Base-by-base conservation (phyloP, 2,113 vertebrate genomes). In the Pangasianodon gigas region DNA sequence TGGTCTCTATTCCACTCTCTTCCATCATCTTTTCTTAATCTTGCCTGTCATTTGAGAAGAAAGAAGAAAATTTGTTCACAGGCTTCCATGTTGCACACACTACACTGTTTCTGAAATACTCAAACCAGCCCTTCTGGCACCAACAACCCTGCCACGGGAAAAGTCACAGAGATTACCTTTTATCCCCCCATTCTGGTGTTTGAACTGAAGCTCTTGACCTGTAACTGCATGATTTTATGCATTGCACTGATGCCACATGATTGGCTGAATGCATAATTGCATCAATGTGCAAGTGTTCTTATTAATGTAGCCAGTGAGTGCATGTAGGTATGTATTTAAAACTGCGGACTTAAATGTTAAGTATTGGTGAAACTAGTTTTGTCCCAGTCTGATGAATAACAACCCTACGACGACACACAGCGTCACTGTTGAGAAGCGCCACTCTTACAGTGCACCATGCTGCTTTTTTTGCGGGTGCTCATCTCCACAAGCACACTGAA, bases 1-100 rank as follows among this genome's bases (percentile, higher is more conserved):
- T 98, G 0, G 96, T 97, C 95, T 99, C 98, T 94, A 98, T 97
- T 90, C 97, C 97, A 88, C 97, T 99, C 94, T 99, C 98, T 97
- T 99, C 98, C 98, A 99, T 99, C 98, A 99, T 99, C 93, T 97
- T 98, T 87, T 90, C 87, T 92, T 0, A 8, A 37, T 67, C 24
- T 82, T 85, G 56, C 3, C 95, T 96, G 58, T 8, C 51, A 32
- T 82, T 56, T 21, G 4, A 41, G 44, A 13, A 21, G 46, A 60
- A 29, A 48, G 44, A 19, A 48, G 6, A 80, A 26, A 88, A 26
- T 29, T 37, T 5, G 32, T 58, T 85, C 26, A 62, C 19, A 86
- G 46, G 54, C 21, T 90, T 80, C 26, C 18, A 74, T 48, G 51
- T 24, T 41, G 48, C 54, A 77, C 26, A 52, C 2, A n/a, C 24